Base-by-base conservation (phyloP, 2,797 vertebrate genomes). In the Microctenopoma steveboyesi region DNA sequence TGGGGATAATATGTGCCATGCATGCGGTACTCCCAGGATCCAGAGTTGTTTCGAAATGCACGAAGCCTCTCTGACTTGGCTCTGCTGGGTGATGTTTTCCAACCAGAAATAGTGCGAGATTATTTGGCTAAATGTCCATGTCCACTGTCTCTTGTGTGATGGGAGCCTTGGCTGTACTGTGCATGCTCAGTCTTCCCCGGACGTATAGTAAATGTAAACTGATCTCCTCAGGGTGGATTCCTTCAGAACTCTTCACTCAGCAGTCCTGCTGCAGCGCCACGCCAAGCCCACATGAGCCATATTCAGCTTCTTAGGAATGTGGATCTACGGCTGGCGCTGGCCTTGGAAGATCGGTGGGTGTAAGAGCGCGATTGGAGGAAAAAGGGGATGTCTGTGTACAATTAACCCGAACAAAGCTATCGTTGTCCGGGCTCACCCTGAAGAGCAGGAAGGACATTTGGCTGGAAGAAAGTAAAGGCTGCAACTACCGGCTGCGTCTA, bases 401-500 rank as follows among this genome's bases (percentile, higher is more conserved):
- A 91, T 92, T 91, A 92, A 73, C 54, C 76, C 0, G 61, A 90
- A 94, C 92, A 94, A 93, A 92, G 91, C 83, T 79, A 72, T 64
- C 82, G 69, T 92, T 94, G 92, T 94, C 66, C 37, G 16, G 70
- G 66, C 72, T 64, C n/a, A 37, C 71, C 74, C 69, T 69, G 70
- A 65, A 63, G 84, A 87, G 60, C 60, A 85, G 67, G 18, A 72
- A 85, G 64, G 74, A 80, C 69, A 77, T 86, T 82, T 86, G 78
- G 72, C 61, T 78, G 50, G 70, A 64, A 72, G 57, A 75, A 51
- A 67, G 76, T 75, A 82, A 83, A 79, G 35, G 57, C 56, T 51
- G 25, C 22, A 0, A 51, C 14, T 25, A 22, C 43, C 40, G 45
- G 40, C 16, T 27, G 39, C 14, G 27, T 42, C 35, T 54, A 59